Conservation (phyloP, 2,113 vertebrate species). For the Callipepla californica region DNA sequence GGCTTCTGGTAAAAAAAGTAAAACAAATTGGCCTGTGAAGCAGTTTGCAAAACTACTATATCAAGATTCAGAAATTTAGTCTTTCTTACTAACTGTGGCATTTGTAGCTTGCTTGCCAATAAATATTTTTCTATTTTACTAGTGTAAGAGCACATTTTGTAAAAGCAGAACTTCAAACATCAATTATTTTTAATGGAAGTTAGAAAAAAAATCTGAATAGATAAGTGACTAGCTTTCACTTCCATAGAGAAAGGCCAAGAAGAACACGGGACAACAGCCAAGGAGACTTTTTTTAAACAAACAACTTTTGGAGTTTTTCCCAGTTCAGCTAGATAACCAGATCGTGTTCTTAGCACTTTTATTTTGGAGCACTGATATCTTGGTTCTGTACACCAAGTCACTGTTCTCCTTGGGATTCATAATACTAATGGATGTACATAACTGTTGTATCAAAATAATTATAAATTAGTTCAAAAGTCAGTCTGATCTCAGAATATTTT, state of each 20-base stretch:
- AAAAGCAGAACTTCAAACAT: not conserved
- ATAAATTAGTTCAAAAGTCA: not conserved
- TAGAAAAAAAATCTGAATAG: not conserved
- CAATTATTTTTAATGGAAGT: conserved; percentile 21
- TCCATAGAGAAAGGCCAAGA: not conserved
- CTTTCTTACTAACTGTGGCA: not conserved
- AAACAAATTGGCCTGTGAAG: not conserved
- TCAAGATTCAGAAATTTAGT: not conserved
- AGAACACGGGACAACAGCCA: not conserved
- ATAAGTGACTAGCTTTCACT: not conserved
- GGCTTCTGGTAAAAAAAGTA: not conserved
- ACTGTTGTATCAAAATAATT: not conserved
- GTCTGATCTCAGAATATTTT: not conserved
- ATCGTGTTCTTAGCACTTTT: not conserved
- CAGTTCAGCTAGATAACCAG: not conserved
- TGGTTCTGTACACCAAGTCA: not conserved
- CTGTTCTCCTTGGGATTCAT: not conserved
- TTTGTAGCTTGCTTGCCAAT: not conserved
- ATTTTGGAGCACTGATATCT: not conserved
- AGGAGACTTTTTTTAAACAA: not conserved
- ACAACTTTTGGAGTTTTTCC: rapidly evolving
- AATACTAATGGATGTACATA: not conserved
- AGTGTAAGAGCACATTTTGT: not conserved
- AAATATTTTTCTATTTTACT: not conserved
- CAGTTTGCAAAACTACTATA: not conserved